Evolutionary conservation across 2,888 invertebrate species (phyloP).

Genomic region (Anaspis maculata): DNA sequence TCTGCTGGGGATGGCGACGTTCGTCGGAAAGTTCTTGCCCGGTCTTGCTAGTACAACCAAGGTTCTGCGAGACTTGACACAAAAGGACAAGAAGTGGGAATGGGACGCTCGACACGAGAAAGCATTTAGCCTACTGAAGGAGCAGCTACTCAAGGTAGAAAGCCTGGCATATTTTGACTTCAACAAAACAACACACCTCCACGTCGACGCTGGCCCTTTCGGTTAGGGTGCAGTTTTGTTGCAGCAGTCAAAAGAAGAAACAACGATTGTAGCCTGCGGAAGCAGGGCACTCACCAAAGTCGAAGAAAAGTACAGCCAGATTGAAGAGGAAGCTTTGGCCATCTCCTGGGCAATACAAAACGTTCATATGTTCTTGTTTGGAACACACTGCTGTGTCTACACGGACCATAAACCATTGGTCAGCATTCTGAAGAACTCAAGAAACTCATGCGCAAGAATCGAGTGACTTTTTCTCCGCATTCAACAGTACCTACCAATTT

Average conservation of each 20-base stretch:
- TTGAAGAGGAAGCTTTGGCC: too few species aligned
- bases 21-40: constrained; percentile 11
- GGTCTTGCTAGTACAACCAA: constrained; percentile 8
- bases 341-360: too few species aligned
- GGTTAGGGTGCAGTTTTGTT: constrained; percentile 9
- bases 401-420: too few species aligned
- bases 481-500: too few species aligned
- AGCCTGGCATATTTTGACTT: constrained; percentile 8
- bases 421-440: too few species aligned
- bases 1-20: constrained; percentile 13
- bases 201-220: constrained; percentile 11
- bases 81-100: constrained; percentile 41
- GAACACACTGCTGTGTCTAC: too few species aligned
- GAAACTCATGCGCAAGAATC: too few species aligned
- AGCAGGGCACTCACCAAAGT: too few species aligned
- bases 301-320: too few species aligned
- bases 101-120: constrained; percentile 25
- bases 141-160: constrained; percentile 1
- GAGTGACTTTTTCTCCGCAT: too few species aligned
- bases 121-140: constrained; percentile 8
- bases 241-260: constrained; percentile 2
- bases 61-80: constrained; percentile 3
- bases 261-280: constrained; percentile 4
- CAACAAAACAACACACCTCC: constrained; percentile 7
- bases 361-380: too few species aligned